A percentile compares a stretch with the other conserved stretches of the same genome.
These are phyloP conservation scores for Epicauta chinensis DNA, from an alignment of 1,140 invertebrate genomes.

Conservation along the genomic window DNA sequence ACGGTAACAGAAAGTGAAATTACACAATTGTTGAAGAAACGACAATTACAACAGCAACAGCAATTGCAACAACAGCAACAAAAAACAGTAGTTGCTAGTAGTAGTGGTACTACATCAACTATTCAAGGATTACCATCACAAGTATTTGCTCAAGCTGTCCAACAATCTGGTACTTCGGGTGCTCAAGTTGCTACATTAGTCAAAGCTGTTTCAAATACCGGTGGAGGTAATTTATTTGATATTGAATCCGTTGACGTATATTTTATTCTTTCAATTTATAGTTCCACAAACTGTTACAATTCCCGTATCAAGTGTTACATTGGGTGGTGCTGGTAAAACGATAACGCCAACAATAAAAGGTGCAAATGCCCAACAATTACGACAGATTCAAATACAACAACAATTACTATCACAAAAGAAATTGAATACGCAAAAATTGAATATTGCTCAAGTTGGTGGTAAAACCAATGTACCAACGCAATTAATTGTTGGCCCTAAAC, in stretches of 20 bases:
- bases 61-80: conserved; percentile 47
- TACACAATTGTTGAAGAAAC: conserved; percentile 61
- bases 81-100: conserved; percentile 36
- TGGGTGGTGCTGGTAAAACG: conserved; percentile 44
- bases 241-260: background rate
- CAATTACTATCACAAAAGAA: conserved; percentile 58
- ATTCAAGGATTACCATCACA: conserved; percentile 47
- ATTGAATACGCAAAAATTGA: conserved; percentile 38
- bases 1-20: conserved; percentile 64
- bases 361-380: conserved; percentile 56
- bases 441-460: conserved; percentile 40
- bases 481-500: conserved; percentile 57
- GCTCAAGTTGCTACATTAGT: conserved; percentile 52
- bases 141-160: conserved; percentile 51
- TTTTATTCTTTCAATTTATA: conserved; percentile 9
- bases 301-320: conserved; percentile 42
- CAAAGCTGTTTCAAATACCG: conserved; percentile 49
- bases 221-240: conserved; percentile 29
- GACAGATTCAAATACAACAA: conserved; percentile 62
- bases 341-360: conserved; percentile 47
- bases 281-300: conserved; percentile 46
- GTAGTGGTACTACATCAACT: conserved; percentile 26
- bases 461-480: conserved; percentile 52
- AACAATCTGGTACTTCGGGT: conserved; percentile 45
- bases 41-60: conserved; percentile 54